A percentile compares a stretch with the other conserved stretches of the same genome.
These are phyloP conservation scores for Aethina tumida DNA, from an alignment of 1,140 invertebrate species.

Conservation along the genomic window DNA sequence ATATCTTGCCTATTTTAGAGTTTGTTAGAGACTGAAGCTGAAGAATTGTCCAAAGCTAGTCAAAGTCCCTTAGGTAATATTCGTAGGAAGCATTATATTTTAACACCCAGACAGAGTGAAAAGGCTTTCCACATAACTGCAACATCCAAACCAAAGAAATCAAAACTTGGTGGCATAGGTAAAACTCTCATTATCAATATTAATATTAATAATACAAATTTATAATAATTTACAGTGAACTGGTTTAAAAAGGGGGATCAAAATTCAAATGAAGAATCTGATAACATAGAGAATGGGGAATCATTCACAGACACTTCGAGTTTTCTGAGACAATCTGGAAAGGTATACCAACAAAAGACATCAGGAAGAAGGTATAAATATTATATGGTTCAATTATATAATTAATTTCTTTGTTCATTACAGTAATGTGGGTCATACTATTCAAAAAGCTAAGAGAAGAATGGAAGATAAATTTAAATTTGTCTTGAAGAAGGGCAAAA, in stretches of 20 bases:
- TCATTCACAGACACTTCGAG: constrained; percentile 45
- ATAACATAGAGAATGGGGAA: constrained; percentile 49
- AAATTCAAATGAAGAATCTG: constrained; percentile 37
- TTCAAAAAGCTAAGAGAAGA: constrained; percentile 69
- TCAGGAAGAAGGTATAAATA: constrained; percentile 22
- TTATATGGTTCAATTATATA: constrained; percentile 2
- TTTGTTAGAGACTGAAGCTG: constrained; percentile 66
- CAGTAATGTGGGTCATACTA: constrained; percentile 47
- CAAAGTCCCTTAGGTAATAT: constrained; percentile 69
- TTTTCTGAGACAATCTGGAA: constrained; percentile 38
- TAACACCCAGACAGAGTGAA: constrained; percentile 74
- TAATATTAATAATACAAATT: not conserved
- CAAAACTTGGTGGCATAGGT: constrained; percentile 55
- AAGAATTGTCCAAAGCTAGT: constrained; percentile 57
- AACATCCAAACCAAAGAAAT: constrained; percentile 38
- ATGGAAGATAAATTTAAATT: constrained; percentile 75
- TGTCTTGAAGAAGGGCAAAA: constrained; percentile 63
- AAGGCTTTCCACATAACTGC: constrained; percentile 46
- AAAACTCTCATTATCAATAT: constrained; percentile 13
- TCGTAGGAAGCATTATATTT: constrained; percentile 58
- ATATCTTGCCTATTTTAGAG: constrained; percentile 46
- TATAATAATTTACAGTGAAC: constrained; percentile 43
- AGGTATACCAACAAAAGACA: constrained; percentile 23
- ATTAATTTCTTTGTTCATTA: constrained; percentile 15
- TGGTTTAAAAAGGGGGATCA: constrained; percentile 55